Conservation (phyloP, 2,888 invertebrate species). For the Cheilosia pagana region DNA sequence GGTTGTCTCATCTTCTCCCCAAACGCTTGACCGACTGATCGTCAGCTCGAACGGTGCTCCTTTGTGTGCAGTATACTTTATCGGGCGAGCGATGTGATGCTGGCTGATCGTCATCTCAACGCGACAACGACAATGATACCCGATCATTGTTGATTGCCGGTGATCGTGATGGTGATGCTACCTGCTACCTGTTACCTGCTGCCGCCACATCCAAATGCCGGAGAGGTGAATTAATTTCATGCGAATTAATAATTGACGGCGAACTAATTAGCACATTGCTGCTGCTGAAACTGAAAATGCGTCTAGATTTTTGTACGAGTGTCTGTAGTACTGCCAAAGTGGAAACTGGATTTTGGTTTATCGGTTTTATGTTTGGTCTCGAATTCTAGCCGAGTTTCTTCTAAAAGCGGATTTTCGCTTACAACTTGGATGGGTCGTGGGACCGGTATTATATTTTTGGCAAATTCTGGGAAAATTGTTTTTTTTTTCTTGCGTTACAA, state of each 20-base stretch:
- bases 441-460: constrained; percentile 32
- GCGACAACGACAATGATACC: constrained; percentile 40
- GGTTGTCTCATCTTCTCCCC: constrained; percentile 7
- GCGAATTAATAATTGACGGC: constrained; percentile 68
- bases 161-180: constrained; percentile 45
- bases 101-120: constrained; percentile 37
- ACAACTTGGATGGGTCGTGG: not conserved
- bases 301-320: constrained; percentile 20
- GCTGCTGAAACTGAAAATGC: constrained; percentile 29
- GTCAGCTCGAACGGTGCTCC: constrained; percentile 5
- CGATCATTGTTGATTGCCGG: constrained; percentile 34
- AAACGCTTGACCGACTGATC: constrained; percentile 1
- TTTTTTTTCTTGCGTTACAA: not conserved
- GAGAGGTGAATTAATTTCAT: constrained; percentile 61
- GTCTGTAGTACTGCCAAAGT: not conserved
- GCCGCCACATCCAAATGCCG: constrained; percentile 33
- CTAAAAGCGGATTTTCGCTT: not conserved
- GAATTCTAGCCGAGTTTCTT: constrained; percentile 2
- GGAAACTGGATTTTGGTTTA: constrained; percentile 46
- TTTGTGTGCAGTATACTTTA: constrained; percentile 11
- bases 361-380: not conserved
- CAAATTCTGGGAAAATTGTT: not conserved
- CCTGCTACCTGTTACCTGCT: constrained; percentile 15
- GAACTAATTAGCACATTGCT: constrained; percentile 67
- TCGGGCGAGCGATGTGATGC: constrained; percentile 7